Evolutionary conservation across 2,113 vertebrate species (phyloP).

Genomic region (Ginglymostoma cirratum): DNA sequence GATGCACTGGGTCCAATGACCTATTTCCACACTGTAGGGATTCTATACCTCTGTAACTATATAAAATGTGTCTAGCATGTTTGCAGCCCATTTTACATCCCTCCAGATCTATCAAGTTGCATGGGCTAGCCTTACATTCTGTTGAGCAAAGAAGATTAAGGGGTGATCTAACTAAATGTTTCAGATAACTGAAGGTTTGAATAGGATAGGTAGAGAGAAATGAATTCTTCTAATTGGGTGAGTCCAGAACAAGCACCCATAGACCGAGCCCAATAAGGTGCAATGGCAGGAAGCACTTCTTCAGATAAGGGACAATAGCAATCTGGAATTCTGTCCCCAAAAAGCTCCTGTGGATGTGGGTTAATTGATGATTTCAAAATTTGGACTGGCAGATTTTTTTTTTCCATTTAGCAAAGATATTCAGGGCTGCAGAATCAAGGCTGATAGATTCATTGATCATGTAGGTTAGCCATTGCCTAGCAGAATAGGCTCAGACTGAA

Average conservation of each 20-base stretch:
- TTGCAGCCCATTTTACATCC: not conserved
- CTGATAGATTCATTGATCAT: not conserved
- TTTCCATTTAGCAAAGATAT: not conserved
- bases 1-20: too few relatives aligned
- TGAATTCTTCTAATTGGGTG: not conserved
- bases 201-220: not conserved
- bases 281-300: not conserved
- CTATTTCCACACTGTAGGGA: too few relatives aligned
- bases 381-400: not conserved
- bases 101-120: not conserved
- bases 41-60: not conserved
- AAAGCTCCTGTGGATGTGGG: not conserved
- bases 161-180: not conserved
- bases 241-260: not conserved
- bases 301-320: not conserved
- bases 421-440: not conserved
- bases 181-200: not conserved
- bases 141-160: not conserved
- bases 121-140: not conserved
- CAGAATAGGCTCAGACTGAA: not conserved
- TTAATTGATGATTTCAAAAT: not conserved
- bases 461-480: not conserved
- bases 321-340: not conserved
- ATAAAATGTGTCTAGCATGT: not conserved
- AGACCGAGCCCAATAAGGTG: not conserved